Percentiles rank a stretch among this genome's conserved stretches.
These are phyloP conservation scores for pig (Sus scrofa) DNA, from an alignment of 2,113 vertebrate genomes.

Conservation along the genomic window DNA sequence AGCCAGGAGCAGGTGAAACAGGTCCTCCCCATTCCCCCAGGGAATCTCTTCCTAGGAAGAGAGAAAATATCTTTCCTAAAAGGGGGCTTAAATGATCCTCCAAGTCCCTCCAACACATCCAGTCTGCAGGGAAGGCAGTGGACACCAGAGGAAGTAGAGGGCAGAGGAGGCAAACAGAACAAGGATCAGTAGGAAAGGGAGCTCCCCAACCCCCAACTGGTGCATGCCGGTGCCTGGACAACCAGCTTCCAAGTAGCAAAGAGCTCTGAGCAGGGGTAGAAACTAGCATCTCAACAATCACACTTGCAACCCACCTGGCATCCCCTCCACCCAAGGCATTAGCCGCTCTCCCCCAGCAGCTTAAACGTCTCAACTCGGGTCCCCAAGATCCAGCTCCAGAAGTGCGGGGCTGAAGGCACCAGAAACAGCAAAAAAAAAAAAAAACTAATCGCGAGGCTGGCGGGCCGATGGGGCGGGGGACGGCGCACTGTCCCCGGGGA, in stretches of 20 bases:
- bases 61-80: neutral
- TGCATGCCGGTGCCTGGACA: neutral
- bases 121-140: neutral
- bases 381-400: neutral
- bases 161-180: neutral
- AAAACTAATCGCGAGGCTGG: neutral
- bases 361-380: neutral
- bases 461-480: neutral
- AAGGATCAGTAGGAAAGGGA: neutral
- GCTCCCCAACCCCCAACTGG: neutral
- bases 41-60: neutral
- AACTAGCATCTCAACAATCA: neutral
- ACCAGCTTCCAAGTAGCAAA: slow-evolving; percentile 23
- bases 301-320: slow-evolving; percentile 7
- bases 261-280: neutral
- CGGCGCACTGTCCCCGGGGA: neutral
- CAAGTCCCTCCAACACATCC: neutral
- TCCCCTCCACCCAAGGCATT: neutral
- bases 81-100: neutral
- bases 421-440: neutral
- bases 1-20: neutral
- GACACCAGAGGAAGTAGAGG: neutral
- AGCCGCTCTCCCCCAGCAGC: neutral
- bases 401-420: neutral
- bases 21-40: neutral